Evolutionary conservation across 1,140 invertebrate species (phyloP).

Genomic region (Dendrolimus punctatus): DNA sequence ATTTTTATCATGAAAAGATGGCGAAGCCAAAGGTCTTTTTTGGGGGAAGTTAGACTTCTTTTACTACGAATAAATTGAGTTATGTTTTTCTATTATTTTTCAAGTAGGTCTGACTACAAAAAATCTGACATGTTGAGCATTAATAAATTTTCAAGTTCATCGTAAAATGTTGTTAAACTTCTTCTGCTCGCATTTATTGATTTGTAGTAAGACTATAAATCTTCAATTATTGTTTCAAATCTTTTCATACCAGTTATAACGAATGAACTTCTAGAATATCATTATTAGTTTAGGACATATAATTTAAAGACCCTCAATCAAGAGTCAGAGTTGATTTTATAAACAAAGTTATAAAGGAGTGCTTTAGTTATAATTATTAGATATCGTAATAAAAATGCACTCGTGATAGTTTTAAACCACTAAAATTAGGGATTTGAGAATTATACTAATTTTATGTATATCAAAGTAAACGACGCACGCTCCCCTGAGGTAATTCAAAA

Average conservation of each 20-base stretch:
- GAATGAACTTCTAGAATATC: conserved; percentile 36
- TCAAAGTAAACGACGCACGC: conserved; percentile 59
- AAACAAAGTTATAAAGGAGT: conserved; percentile 62
- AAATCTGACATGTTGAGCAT: too few species aligned
- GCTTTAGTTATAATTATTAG: conserved; percentile 61
- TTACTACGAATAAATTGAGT: not conserved
- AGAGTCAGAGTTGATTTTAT: conserved; percentile 52
- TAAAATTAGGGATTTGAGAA: conserved; percentile 61
- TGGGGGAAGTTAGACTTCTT: conserved; percentile 48
- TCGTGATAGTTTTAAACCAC: conserved; percentile 56
- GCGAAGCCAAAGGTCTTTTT: conserved; percentile 67
- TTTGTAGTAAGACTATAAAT: too few species aligned
- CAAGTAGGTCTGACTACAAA: too few species aligned
- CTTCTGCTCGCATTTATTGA: too few species aligned
- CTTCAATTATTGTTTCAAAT: too few species aligned
- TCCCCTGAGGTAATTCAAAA: conserved; percentile 67
- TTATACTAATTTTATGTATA: conserved; percentile 61
- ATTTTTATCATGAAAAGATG: conserved; percentile 46
- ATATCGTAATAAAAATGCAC: conserved; percentile 52
- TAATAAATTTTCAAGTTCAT: too few species aligned
- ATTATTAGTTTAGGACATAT: conserved; percentile 48
- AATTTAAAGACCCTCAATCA: conserved; percentile 52
- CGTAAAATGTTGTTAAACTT: too few species aligned
- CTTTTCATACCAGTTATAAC: conserved; percentile 7
- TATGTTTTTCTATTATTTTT: too few species aligned